Evolutionary conservation across 2,888 invertebrate genomes (phyloP), one percentile per base, ranked within the genome.

Genomic region (Ectemnius cavifrons): DNA sequence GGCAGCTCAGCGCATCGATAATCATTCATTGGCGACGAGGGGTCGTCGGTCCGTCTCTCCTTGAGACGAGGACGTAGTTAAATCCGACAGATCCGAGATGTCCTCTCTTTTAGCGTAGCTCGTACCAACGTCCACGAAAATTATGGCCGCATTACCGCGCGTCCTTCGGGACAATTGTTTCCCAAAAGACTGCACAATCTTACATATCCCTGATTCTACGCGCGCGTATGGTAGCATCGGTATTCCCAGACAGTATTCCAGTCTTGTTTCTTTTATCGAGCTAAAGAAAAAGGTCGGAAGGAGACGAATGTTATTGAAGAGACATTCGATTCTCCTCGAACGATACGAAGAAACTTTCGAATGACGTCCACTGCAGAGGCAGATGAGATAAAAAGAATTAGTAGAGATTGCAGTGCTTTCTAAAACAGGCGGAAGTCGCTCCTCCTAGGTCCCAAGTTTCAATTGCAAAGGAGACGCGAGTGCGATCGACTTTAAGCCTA

Each of bases 401-500:
- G 52, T 52, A 37, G 45, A 62, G 58, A 27, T 57, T 28, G 59
- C 57, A 62, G 37, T 14, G 20, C n/a, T 16, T 67, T 57, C 60
- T 47, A 58, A 60, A 71, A 46, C 57, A 6, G 27, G 27, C 57
- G 62, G 70, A 70, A 68, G 63, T 77, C 73, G 68, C 77, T 71
- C 77, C 67, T 73, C 77, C 67, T 73, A 77, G 73, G 62, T 69
- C 65, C 66, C 61, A 46, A 47, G 67, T 70, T 70, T 63, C 66
- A 65, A 63, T 52, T 16, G 52, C 16, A 6, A 65, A 23, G 61
- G 14, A 47, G 18, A 67, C 66, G 23, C 56, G 49, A 11, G 37
- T 37, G 60, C 27, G 23, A n/a, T 52, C 18, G 45, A 20, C 28
- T 37, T 37, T 56, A 83, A 77, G 79, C 76, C 75, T 85, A 83